These are phyloP conservation scores for Phocoena sinus DNA, from an alignment of 2,113 vertebrate genomes.

Conservation along the genomic window DNA sequence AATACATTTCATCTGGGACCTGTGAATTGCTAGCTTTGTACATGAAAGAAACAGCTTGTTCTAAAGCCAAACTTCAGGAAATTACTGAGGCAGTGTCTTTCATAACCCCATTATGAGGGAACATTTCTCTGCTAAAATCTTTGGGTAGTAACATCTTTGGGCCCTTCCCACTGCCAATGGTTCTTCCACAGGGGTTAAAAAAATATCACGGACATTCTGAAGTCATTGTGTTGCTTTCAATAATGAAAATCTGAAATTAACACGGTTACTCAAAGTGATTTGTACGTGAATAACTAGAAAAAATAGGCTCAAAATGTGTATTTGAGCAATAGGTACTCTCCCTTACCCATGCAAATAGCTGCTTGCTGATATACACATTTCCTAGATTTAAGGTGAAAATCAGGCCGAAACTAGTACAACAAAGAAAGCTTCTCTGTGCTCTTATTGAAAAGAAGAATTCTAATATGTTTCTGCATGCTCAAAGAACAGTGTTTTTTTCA, in stretches of 20 bases:
- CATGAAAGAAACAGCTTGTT: constrained; percentile 58
- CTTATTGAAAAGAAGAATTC: background rate
- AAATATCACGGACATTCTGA: constrained; percentile 63
- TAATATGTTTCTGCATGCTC: background rate
- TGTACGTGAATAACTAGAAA: constrained; percentile 43
- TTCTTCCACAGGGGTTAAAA: constrained; percentile 60
- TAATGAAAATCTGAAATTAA: constrained; percentile 67
- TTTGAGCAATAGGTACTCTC: constrained; percentile 8
- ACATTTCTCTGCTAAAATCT: constrained; percentile 59
- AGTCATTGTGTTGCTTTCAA: constrained; percentile 38
- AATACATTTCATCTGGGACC: constrained; percentile 50
- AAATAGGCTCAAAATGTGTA: background rate
- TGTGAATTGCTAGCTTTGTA: constrained; percentile 61
- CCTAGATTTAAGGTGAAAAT: constrained; percentile 16
- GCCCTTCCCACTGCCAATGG: constrained; percentile 30
- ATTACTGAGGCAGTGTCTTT: constrained; percentile 62
- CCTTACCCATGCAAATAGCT: background rate
- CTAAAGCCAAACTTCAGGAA: constrained; percentile 65
- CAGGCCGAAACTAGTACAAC: background rate
- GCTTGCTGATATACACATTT: background rate
- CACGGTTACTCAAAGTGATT: constrained; percentile 25
- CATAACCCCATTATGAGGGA: constrained; percentile 51
- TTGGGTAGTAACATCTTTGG: constrained; percentile 44
- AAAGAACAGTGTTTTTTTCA: background rate
- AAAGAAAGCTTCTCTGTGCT: constrained; percentile 20